Conservation (phyloP, 2,113 vertebrate genomes). For the Polypterus senegalus region DNA sequence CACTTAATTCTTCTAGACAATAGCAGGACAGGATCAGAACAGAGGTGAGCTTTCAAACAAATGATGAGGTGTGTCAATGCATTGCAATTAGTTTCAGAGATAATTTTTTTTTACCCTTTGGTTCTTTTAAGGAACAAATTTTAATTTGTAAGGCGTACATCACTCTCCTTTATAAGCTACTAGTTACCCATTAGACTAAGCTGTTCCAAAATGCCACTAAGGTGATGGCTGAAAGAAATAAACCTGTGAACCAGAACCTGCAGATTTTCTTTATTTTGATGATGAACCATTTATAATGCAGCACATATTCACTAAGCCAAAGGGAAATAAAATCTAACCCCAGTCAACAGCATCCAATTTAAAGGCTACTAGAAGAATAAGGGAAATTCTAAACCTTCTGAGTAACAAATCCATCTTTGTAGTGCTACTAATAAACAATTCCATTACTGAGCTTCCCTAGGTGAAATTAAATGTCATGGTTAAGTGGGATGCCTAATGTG, state of each 20-base stretch:
- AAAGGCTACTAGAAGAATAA: constrained; percentile 29
- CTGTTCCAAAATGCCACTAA: constrained; percentile 18
- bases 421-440: constrained; percentile 30
- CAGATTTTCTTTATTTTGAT: constrained; percentile 4
- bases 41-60: constrained; percentile 45
- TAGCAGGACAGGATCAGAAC: constrained; percentile 50
- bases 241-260: constrained; percentile 10
- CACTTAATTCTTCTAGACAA: constrained; percentile 56
- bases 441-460: constrained; percentile 26
- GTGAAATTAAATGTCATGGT: constrained; percentile 35
- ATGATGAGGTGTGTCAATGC: constrained; percentile 38
- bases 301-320: constrained; percentile 28
- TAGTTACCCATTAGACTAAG: constrained; percentile 11
- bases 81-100: constrained; percentile 47
- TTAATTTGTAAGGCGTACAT: constrained; percentile 27
- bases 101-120: constrained; percentile 31
- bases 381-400: constrained; percentile 23
- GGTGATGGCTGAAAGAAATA: constrained; percentile 18
- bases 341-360: constrained; percentile 33
- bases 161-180: constrained; percentile 23
- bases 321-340: constrained; percentile 25
- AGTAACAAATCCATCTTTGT: constrained; percentile 29
- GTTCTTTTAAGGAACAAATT: constrained; percentile 32
- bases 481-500: constrained; percentile 32
- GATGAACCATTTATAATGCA: constrained; percentile 28